Conservation (phyloP, 1,140 invertebrate species). For the Aphaenogaster rudis region DNA sequence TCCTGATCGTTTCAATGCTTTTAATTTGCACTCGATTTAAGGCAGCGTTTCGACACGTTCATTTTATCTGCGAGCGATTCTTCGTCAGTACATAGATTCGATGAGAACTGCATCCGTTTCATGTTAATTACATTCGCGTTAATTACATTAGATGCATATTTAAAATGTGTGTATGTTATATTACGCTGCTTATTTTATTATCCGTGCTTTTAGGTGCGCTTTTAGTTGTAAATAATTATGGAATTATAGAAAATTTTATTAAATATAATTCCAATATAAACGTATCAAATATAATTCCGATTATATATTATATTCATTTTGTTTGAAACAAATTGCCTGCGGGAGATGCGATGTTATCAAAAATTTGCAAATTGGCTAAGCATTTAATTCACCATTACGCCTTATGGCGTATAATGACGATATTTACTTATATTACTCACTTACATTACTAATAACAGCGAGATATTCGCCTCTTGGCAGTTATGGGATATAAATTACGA, state of each 20-base stretch:
- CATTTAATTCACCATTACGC: neutral
- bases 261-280: constrained; percentile 3
- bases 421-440: neutral
- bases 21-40: constrained; percentile 53
- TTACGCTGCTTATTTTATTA: neutral
- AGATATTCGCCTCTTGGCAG: constrained; percentile 2
- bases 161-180: neutral
- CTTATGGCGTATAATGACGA: neutral
- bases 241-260: constrained; percentile 17
- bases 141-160: neutral
- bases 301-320: neutral
- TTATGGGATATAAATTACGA: constrained; percentile 10
- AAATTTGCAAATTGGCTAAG: neutral
- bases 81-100: neutral
- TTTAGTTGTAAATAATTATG: neutral
- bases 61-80: constrained; percentile 17
- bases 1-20: constrained; percentile 47
- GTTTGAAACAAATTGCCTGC: neutral
- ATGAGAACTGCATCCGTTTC: neutral
- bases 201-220: neutral
- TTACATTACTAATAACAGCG: neutral
- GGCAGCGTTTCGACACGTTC: constrained; percentile 14
- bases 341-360: no score
- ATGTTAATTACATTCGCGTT: constrained; percentile 6
- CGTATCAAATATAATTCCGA: neutral